A percentile compares a stretch with the other conserved stretches of the same genome.
These are phyloP conservation scores for Otus scops DNA, from an alignment of 2,797 vertebrate genomes.

Conservation along the genomic window DNA sequence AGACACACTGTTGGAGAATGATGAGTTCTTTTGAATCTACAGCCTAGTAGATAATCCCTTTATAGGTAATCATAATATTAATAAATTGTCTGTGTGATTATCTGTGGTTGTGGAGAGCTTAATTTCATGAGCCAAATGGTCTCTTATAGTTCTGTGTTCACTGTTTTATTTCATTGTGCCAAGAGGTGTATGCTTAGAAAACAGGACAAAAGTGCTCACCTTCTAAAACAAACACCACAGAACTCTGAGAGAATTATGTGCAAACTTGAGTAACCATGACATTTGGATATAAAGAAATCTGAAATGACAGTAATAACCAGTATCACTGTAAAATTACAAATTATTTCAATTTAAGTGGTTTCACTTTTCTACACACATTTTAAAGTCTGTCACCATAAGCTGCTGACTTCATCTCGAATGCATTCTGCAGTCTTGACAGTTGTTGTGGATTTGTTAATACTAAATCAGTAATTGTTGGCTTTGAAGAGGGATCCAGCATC, in stretches of 20 bases:
- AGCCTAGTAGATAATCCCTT: neutral
- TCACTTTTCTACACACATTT: conserved; percentile 16
- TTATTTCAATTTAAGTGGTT: conserved; percentile 55
- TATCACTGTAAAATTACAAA: conserved; percentile 56
- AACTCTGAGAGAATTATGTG: neutral
- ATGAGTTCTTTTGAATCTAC: neutral
- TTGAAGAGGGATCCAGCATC: conserved; percentile 71
- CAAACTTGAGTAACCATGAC: neutral
- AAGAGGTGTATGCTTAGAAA: neutral
- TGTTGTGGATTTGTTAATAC: conserved; percentile 77
- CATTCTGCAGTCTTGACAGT: conserved; percentile 63
- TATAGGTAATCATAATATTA: neutral
- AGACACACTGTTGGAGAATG: neutral
- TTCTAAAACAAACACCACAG: neutral
- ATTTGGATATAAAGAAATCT: conserved; percentile 25
- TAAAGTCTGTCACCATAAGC: conserved; percentile 19
- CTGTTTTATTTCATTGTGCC: neutral
- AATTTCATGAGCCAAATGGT: neutral
- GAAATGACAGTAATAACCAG: conserved; percentile 59
- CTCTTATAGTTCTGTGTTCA: neutral
- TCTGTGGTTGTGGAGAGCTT: neutral
- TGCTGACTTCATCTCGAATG: conserved; percentile 57
- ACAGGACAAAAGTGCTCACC: neutral
- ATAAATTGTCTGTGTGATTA: neutral
- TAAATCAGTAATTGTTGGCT: conserved; percentile 79